A percentile compares a stretch with the other conserved stretches of the same genome.
phyloP scores from a whole-genome alignment of 2,797 vertebrate species.

The Hydrophis major region DNA sequence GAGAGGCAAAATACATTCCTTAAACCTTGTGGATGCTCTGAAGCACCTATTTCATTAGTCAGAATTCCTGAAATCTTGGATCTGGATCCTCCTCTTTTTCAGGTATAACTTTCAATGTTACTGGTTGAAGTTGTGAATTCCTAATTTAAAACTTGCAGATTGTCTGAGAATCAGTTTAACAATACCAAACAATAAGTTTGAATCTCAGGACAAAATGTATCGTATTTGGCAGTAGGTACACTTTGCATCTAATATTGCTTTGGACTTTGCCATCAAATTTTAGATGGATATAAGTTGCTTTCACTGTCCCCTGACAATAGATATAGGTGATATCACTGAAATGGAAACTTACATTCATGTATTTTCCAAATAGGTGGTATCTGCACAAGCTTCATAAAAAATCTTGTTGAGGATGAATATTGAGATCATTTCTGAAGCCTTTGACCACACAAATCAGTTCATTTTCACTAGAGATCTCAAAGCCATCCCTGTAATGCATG shows the following conservation, averaged over 20 bases:
- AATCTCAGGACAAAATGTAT: fast-evolving
- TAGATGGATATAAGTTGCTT: slow-evolving; percentile 53
- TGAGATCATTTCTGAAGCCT: fast-evolving
- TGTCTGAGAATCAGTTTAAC: not conserved
- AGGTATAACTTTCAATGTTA: not conserved
- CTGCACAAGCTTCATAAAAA: not conserved
- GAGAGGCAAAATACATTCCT: not conserved
- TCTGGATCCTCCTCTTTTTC: not conserved
- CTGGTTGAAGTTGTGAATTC: not conserved
- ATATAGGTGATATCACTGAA: slow-evolving; percentile 40
- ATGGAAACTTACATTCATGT: not conserved
- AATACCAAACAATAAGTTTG: not conserved
- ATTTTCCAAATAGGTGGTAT: not conserved
- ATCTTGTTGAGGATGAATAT: not conserved
- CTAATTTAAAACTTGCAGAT: not conserved
- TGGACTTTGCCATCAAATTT: not conserved
- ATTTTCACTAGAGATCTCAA: not conserved
- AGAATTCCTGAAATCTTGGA: not conserved
- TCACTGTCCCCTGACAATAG: slow-evolving; percentile 27
- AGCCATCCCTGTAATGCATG: not conserved
- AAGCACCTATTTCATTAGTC: not conserved
- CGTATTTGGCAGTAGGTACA: not conserved
- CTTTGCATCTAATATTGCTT: fast-evolving
- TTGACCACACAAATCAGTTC: not conserved
- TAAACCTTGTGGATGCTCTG: not conserved